phyloP scores from a whole-genome alignment of 1,140 invertebrate species.

The Zophobas atratus region DNA sequence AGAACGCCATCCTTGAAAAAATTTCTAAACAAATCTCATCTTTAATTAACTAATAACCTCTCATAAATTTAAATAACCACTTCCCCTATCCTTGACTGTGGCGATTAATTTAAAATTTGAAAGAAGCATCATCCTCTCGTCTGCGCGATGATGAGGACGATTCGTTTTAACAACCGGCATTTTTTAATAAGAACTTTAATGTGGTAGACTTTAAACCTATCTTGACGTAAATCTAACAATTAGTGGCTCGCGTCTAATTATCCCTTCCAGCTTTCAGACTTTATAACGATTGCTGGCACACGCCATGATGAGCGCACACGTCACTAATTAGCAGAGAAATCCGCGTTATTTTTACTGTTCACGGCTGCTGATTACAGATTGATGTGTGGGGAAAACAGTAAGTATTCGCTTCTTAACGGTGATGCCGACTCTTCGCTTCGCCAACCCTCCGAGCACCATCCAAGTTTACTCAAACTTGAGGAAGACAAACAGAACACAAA shows the following conservation, averaged over 20 bases:
- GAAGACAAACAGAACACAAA: too few species aligned
- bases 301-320: slow-evolving; percentile 56
- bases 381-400: slow-evolving; percentile 57
- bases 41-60: neutral
- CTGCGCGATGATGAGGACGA: neutral
- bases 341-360: slow-evolving; percentile 61
- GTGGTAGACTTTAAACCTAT: slow-evolving; percentile 25
- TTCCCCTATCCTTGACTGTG: slow-evolving; percentile 17
- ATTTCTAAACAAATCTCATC: too few species aligned
- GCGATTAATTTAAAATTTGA: slow-evolving; percentile 17
- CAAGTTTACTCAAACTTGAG: too few species aligned
- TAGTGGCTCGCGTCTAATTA: slow-evolving; percentile 57
- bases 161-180: slow-evolving; percentile 6
- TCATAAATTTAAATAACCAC: slow-evolving; percentile 26
- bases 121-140: neutral
- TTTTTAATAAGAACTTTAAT: slow-evolving; percentile 33
- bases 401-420: slow-evolving; percentile 47
- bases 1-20: too few species aligned
- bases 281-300: slow-evolving; percentile 57
- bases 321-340: slow-evolving; percentile 62
- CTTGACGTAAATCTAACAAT: slow-evolving; percentile 51
- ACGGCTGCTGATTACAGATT: slow-evolving; percentile 56
- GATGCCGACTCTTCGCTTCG: slow-evolving; percentile 11
- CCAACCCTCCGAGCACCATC: too few species aligned
- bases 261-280: slow-evolving; percentile 48